Evolutionary conservation across 35 echinoderm and acorn worm genomes (phyloP).

Genomic region (Anneissia japonica): DNA sequence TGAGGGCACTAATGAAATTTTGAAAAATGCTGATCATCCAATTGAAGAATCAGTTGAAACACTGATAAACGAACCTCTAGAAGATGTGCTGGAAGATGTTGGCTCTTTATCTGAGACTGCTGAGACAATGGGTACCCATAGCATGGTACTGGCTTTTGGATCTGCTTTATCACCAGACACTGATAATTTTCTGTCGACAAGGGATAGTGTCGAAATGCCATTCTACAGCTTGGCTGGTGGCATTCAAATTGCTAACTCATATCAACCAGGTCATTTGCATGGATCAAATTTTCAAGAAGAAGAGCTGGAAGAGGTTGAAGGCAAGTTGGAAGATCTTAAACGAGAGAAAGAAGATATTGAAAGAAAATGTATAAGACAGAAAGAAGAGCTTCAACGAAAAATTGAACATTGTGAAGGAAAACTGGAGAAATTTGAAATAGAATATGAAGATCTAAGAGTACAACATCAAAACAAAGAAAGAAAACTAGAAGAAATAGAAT

Average conservation of each 20-base stretch:
- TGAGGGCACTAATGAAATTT: neutral
- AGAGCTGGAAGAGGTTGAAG: neutral
- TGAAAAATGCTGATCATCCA: neutral
- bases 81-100: neutral
- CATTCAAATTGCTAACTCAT: neutral
- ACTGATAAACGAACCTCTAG: neutral
- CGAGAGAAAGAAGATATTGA: neutral
- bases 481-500: neutral
- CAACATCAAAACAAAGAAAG: neutral
- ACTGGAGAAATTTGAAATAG: neutral
- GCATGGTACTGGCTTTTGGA: neutral
- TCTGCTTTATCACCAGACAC: neutral
- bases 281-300: neutral
- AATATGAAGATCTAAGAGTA: neutral
- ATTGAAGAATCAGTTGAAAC: neutral
- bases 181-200: neutral
- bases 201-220: neutral
- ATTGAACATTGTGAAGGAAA: slow-evolving; percentile 13
- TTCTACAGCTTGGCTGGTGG: neutral
- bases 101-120: neutral
- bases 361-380: neutral
- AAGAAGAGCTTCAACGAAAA: neutral
- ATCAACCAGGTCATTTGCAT: neutral
- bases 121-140: neutral
- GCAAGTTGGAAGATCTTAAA: neutral